These are phyloP conservation scores for Centropristis striata DNA, from an alignment of 2,113 vertebrate species.

Conservation along the genomic window DNA sequence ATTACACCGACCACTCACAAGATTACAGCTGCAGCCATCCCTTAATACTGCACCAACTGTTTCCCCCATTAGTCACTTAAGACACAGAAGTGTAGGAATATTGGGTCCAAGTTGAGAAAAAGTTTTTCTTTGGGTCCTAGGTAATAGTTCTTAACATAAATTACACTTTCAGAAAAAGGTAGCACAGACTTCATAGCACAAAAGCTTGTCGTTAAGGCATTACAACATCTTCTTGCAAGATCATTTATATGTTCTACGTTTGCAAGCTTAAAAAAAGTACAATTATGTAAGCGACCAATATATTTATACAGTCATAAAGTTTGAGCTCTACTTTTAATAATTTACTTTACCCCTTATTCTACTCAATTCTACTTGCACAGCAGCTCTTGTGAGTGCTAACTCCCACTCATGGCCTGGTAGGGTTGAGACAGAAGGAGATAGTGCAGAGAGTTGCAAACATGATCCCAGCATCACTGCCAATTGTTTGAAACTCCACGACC, in stretches of 20 bases:
- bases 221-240: background rate
- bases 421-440: conserved; percentile 25
- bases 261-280: background rate
- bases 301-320: background rate
- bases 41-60: no score
- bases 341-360: background rate
- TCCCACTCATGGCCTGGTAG: conserved; percentile 42
- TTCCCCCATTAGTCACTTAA: no score
- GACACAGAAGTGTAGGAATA: no score
- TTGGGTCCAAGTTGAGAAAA: no score
- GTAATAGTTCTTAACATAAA: background rate
- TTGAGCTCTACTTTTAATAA: background rate
- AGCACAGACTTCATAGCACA: background rate
- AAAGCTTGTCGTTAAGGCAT: background rate
- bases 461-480: conserved; percentile 32
- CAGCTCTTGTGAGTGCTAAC: conserved; percentile 37
- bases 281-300: background rate
- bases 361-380: conserved; percentile 17
- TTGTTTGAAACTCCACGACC: conserved; percentile 8
- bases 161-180: background rate
- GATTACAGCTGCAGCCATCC: no score
- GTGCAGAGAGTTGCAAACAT: conserved; percentile 21
- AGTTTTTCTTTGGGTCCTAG: background rate
- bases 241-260: background rate
- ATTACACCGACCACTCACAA: no score